phyloP scores from a whole-genome alignment of 2,888 invertebrate genomes.

The Acrocyrtus sp. region DNA sequence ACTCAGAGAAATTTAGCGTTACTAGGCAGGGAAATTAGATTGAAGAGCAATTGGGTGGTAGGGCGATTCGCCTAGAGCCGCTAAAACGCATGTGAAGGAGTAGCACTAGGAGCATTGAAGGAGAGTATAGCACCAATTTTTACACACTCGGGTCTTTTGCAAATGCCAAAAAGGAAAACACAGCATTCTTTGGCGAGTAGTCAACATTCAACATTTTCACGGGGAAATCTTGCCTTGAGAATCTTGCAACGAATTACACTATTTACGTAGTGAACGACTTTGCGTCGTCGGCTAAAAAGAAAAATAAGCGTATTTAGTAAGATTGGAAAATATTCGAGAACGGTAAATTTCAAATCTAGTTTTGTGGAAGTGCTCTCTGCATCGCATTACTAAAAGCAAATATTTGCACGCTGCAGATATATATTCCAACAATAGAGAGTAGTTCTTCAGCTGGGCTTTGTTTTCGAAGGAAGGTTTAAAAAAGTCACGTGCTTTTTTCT shows the following conservation, averaged over 20 bases:
- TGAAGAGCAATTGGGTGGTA: too few species aligned
- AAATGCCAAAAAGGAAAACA: constrained; percentile 49
- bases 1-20: too few species aligned
- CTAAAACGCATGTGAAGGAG: too few species aligned
- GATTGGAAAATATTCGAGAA: constrained; percentile 20
- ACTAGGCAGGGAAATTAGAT: too few species aligned
- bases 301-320: neutral
- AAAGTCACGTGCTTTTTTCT: too few species aligned
- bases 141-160: constrained; percentile 3
- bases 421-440: neutral
- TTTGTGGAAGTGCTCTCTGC: neutral
- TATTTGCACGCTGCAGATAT: neutral
- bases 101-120: too few species aligned
- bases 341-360: neutral
- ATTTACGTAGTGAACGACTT: too few species aligned
- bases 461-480: too few species aligned
- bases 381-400: neutral
- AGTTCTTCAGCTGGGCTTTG: too few species aligned
- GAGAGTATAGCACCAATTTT: too few species aligned
- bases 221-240: constrained; percentile 35
- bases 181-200: constrained; percentile 28
- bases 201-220: constrained; percentile 45
- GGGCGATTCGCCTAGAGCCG: too few species aligned
- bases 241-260: neutral
- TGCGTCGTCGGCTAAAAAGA: too few species aligned